Base-by-base conservation (phyloP, 2,888 invertebrate species). In the Blastobasis lacticolella region DNA sequence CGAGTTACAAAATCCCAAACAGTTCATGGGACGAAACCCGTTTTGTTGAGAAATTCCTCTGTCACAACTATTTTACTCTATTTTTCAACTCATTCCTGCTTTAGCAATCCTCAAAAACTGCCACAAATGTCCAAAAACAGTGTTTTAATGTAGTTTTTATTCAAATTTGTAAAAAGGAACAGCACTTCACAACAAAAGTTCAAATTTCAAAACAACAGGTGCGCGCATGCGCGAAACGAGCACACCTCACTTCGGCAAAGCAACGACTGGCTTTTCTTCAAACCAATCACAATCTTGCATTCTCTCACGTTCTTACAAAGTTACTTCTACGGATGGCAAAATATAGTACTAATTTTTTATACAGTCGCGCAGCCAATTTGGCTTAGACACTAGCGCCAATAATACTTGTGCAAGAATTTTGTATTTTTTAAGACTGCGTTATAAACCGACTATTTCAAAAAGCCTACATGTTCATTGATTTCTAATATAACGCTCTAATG, bases 281-380 rank as follows among this genome's bases (percentile, higher is more conserved):
- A 55, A 57, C 80, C 79, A 79, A 78, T 80, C 69, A 68, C 59
- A 62, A 66, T 57, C 66, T 70, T 70, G 75, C 82, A 75, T 82
- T 85, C 83, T 78, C 82, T 71, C 5, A 42, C 5, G 42, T n/a
- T 42, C 42, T 6, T 40, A 40, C 40, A 6, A 8, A 40, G 40
- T 40, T 40, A 6, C 40, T 40, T 40, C 9, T 40, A 40, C 40
- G 23, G 23, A 23, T 23, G 23, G 23, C 23, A 3, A 23, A 23
- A 23, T 23, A 23, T 1, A 23, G 23, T 23, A 23, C 23, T 23
- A 23, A 23, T 23, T 23, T 23, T 23, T 23, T 23, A n/a, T 23
- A 23, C 23, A 2, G 23, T 1, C 23, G 3, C 23, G 23, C 23
- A 23, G 23, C 2, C 23, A 3, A 23, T 23, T n/a, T 23, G 23